Base-by-base conservation (phyloP, 2,888 invertebrate species). In the Cheilosia variabilis region DNA sequence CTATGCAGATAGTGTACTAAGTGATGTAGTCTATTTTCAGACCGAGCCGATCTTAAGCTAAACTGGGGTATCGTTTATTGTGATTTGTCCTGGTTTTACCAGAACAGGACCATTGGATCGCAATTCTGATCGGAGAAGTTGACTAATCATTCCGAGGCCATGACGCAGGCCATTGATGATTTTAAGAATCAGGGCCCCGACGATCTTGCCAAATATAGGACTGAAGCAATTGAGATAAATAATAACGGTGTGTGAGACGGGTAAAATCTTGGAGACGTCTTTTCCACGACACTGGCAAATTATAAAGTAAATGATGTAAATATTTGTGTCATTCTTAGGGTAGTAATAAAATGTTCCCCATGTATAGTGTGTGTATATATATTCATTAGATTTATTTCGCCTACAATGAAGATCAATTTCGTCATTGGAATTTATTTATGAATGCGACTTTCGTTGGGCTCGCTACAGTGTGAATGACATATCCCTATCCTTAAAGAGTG, bases 31-130 rank as follows among this genome's bases (percentile, higher is more conserved):
- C 1, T 31, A 6, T 65, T 58, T 77, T 0, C 37, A 90, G 90
- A 76, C 88, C 43, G 75, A 88, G 1, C 37, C 75, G 10, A 88
- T 88, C 58, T 89, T 80, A 69, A 71, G 13, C 37, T 84, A 71
- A 50, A 88, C 88, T 15, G 89, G 89, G 9, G 88, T 91, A 9
- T 87, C 87, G 15, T 89, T 90, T n/a, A 87, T 91, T 2, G 89
- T 89, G 17, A 87, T 91, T 7, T 89, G 89, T 65, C 89, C 89
- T 4, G 89, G 89, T n/a, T 17, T 87, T 2, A 89, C 89, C 0
- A 80, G 87, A 6, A 89, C 89, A 2, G 15, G 52, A 0, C 58
- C 88, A 0, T 37, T 87, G 1, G 79, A 81, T 5, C 52, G n/a
- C n/a, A 73, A 3, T 71, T 83, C 0, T 45, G 17, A 24, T 22